Base-by-base conservation (phyloP, 2,888 invertebrate genomes). In the Choreutis nemorana region DNA sequence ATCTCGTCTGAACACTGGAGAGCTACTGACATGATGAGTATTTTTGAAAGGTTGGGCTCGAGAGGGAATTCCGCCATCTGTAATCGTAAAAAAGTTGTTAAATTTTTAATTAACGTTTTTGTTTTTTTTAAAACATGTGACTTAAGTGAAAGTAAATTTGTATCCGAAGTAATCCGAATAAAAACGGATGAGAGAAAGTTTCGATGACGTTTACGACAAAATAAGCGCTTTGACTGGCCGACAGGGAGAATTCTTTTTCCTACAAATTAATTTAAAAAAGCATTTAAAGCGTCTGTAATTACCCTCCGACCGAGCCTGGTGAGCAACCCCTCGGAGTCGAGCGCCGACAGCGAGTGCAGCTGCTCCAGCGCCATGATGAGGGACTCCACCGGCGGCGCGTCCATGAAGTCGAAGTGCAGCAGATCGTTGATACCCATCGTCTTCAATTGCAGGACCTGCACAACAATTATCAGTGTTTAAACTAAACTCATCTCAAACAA, bases 391-490 rank as follows among this genome's bases (percentile, higher is more conserved):
- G 99, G 97, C 13, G 99, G 99, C 1, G 98, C 94, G 67, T 99
- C 99, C 99, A 99, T 99, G 78, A 99, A 99, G 79, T 99, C 98
- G 64, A 99, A 99, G 60, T 96, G 93, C 12, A 99, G 73, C 30
- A 99, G 80, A 75, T 99, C 98, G 62, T 99, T 98, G 48, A 99
- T 99, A 14, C 99, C 99, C 98, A 99, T 98, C 0, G 98, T 97
- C 67, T 99, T 99, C 18, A 99, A 73, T 49, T 97, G 97, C 8
- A 99, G 71, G 20, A 97, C 92, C 82, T 81, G 52, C 3, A 23
- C 35, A 29, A 11, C 3, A 28, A 8, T 20, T 14, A 2, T 21
- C 1, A 24, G 13, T 15, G 11, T 9, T 5, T 14, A 25, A 7
- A 23, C 7, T 28, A 20, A 12, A 14, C 10, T 14, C n/a, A n/a